Percentiles rank a stretch among this genome's conserved stretches.
These are phyloP conservation scores for Gymnosoma rotundatum DNA, from an alignment of 2,888 invertebrate species.

Conservation along the genomic window DNA sequence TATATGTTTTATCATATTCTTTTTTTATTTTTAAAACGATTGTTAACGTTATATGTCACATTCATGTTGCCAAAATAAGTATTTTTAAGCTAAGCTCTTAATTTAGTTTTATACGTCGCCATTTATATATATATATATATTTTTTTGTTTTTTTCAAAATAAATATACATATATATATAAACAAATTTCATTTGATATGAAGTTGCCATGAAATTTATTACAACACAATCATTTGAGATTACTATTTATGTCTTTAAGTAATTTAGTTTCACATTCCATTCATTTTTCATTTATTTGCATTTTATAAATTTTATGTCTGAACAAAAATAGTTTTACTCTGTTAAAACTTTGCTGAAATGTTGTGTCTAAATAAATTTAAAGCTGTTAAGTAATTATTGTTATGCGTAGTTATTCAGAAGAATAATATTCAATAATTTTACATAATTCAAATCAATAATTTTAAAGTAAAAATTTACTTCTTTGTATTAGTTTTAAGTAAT, in stretches of 20 bases:
- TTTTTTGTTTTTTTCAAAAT: constrained; percentile 22
- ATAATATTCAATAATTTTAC: constrained; percentile 4
- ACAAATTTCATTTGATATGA: constrained; percentile 63
- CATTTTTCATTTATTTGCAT: constrained; percentile 1
- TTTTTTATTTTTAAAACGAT: constrained; percentile 12
- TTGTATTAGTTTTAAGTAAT: constrained; percentile 34
- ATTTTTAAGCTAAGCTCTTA: constrained; percentile 21
- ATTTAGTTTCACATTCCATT: not conserved
- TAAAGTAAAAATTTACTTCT: constrained; percentile 25
- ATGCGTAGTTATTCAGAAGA: constrained; percentile 21
- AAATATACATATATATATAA: too few relatives aligned
- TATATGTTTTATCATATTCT: constrained; percentile 13
- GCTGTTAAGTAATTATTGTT: constrained; percentile 1
- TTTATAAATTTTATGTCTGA: not conserved
- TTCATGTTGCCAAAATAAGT: constrained; percentile 61
- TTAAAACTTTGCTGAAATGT: not conserved
- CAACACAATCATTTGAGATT: not conserved
- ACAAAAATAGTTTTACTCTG: not conserved
- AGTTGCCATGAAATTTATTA: constrained; percentile 39
- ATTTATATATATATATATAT: constrained; percentile 38
- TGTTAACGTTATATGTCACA: constrained; percentile 33
- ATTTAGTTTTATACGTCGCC: constrained; percentile 14
- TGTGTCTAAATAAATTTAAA: constrained; percentile 19
- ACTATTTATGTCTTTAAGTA: not conserved
- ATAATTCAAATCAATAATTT: constrained; percentile 5